A percentile compares a stretch with the other conserved stretches of the same genome.
phyloP scores from a whole-genome alignment of 2,113 vertebrate genomes.

The Hemibagrus wyckioides region DNA sequence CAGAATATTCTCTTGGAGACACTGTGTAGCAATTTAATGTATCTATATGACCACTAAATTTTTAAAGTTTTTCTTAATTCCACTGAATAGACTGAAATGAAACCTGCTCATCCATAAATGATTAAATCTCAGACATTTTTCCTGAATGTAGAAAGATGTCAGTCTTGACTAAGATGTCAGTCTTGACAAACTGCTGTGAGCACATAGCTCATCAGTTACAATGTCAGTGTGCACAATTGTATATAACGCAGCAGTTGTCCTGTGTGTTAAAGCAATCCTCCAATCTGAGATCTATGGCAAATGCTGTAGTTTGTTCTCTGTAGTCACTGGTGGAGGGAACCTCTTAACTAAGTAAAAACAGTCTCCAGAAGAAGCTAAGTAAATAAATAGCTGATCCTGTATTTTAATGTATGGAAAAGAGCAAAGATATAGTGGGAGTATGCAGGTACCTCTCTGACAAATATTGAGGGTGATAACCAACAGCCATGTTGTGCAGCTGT shows the following conservation, averaged over 20 bases:
- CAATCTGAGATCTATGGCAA: conserved; percentile 51
- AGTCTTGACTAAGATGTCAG: too few species aligned
- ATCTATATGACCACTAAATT: background rate
- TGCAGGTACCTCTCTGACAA: conserved; percentile 46
- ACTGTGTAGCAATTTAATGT: background rate
- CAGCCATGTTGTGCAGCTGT: too few species aligned
- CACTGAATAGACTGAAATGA: background rate
- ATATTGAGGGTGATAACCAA: conserved; percentile 43
- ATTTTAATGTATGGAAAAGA: background rate
- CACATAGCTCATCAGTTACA: conserved; percentile 63
- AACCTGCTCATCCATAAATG: conserved; percentile 41
- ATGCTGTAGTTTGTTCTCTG: conserved; percentile 25
- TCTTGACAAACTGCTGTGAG: conserved; percentile 66
- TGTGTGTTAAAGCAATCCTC: conserved; percentile 39
- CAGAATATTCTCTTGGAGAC: background rate
- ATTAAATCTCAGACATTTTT: conserved; percentile 57
- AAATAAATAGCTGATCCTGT: conserved; percentile 21
- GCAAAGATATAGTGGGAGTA: conserved; percentile 9
- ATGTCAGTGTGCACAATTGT: conserved; percentile 58
- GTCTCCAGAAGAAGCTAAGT: conserved; percentile 49
- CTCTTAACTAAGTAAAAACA: conserved; percentile 61
- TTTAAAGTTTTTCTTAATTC: background rate
- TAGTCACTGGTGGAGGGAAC: conserved; percentile 42
- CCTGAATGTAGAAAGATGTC: too few species aligned
- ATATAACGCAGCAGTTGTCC: background rate